Conservation (phyloP, 2,113 vertebrate genomes). For the Zonotrichia leucophrys region DNA sequence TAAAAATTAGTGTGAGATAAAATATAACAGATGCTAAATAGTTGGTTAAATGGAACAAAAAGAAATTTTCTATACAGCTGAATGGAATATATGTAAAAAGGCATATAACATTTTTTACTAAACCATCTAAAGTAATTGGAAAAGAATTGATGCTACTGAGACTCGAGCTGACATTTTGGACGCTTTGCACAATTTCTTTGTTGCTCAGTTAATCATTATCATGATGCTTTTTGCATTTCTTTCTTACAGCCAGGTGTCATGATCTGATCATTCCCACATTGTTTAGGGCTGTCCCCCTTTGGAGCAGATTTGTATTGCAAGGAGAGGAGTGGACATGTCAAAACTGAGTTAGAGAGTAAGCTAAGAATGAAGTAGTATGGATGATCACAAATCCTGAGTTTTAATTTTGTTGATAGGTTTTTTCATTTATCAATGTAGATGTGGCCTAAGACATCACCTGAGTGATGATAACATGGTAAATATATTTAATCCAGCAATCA, state of each 20-base stretch:
- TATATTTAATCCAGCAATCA: background rate
- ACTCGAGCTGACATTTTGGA: background rate
- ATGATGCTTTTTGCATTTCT: background rate
- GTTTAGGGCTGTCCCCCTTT: background rate
- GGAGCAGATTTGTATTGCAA: background rate
- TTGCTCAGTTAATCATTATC: background rate
- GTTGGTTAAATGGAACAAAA: background rate
- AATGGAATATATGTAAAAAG: background rate
- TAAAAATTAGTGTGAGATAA: background rate
- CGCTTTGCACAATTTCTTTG: background rate
- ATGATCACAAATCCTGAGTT: background rate
- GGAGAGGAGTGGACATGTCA: background rate
- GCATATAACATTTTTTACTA: background rate
- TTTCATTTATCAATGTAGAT: background rate
- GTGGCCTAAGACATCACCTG: background rate
- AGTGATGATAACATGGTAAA: background rate
- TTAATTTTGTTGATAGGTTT: background rate
- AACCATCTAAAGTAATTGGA: background rate
- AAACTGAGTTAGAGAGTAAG: background rate
- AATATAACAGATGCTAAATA: background rate
- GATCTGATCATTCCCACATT: background rate
- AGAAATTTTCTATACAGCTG: background rate
- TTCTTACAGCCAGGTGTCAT: background rate
- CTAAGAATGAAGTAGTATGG: background rate
- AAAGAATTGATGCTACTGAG: background rate